Percentiles rank a stretch among this genome's conserved stretches.
Conservation (phyloP, 2,113 vertebrate genomes). For the Pachypanchax playfairii region DNA sequence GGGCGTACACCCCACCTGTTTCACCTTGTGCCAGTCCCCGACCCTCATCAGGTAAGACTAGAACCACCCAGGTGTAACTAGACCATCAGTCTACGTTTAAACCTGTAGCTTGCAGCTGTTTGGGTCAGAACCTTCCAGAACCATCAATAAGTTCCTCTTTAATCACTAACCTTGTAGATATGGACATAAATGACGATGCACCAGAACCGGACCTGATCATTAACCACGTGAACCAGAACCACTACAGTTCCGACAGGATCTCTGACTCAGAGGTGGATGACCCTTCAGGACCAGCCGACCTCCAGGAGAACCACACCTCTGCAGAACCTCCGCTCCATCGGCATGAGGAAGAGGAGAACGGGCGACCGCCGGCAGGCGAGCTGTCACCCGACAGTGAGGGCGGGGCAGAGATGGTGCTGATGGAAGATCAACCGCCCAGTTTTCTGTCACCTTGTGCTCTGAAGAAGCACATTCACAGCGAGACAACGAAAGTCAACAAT, state of each 20-base stretch:
- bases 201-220: constrained; percentile 80
- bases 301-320: constrained; percentile 67
- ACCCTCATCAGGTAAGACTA: constrained; percentile 43
- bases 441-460: constrained; percentile 82
- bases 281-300: constrained; percentile 7
- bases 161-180: constrained; percentile 59
- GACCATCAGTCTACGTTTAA: no score
- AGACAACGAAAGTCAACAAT: constrained; percentile 88
- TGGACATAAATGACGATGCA: constrained; percentile 74
- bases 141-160: no score
- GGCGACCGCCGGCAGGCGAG: constrained; percentile 68
- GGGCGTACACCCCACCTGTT: constrained; percentile 85
- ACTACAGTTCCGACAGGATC: constrained; percentile 66
- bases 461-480: constrained; percentile 82
- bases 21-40: constrained; percentile 67
- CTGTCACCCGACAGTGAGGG: constrained; percentile 65
- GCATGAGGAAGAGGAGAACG: constrained; percentile 77
- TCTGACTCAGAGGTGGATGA: constrained; percentile 60
- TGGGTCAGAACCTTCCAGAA: no score
- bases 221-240: constrained; percentile 85
- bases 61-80: background rate
- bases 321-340: no score
- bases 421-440: constrained; percentile 63
- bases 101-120: no score
- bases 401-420: constrained; percentile 63